These are phyloP conservation scores for Zeuzera pyrina DNA, from an alignment of 2,888 invertebrate species.

Conservation along the genomic window DNA sequence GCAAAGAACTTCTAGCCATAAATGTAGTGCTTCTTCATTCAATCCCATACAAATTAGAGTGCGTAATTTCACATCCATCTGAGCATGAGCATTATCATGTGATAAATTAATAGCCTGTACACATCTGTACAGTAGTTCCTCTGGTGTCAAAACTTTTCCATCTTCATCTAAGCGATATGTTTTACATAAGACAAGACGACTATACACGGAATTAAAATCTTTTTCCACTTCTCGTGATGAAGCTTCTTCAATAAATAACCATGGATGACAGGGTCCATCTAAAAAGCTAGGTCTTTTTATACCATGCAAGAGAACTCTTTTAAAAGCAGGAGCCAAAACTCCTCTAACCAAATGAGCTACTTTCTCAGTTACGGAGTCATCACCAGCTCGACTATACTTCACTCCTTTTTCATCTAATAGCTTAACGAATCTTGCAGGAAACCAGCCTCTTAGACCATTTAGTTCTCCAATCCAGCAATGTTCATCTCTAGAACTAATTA, in stretches of 20 bases:
- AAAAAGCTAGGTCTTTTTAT: conserved; percentile 92
- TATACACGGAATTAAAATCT: conserved; percentile 98
- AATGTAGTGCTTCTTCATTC: conserved; percentile 97
- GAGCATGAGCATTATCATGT: conserved; percentile 96
- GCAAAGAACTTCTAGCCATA: conserved; percentile 98
- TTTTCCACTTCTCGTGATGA: conserved; percentile 97
- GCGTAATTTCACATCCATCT: conserved; percentile 98
- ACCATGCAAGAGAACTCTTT: conserved; percentile 95
- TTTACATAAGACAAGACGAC: conserved; percentile 95
- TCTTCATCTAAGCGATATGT: conserved; percentile 99
- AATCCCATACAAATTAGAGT: conserved; percentile 96
- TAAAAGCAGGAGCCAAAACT: conserved; percentile 92
- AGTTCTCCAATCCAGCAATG: conserved; percentile 99
- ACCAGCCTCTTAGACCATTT: conserved; percentile 96
- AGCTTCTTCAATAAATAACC: conserved; percentile 98
- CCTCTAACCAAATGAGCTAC: conserved; percentile 97
- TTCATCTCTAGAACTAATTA: conserved; percentile 97
- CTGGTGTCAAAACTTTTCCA: conserved; percentile 98
- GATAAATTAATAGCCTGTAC: conserved; percentile 96
- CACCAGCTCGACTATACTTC: conserved; percentile 91
- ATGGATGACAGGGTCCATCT: conserved; percentile 96
- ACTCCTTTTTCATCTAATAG: conserved; percentile 89
- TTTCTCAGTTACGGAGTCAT: conserved; percentile 97
- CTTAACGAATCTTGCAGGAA: conserved; percentile 97
- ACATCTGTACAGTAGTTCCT: conserved; percentile 94